Base-by-base conservation (phyloP, 2,888 invertebrate species). In the Polyploca ridens region DNA sequence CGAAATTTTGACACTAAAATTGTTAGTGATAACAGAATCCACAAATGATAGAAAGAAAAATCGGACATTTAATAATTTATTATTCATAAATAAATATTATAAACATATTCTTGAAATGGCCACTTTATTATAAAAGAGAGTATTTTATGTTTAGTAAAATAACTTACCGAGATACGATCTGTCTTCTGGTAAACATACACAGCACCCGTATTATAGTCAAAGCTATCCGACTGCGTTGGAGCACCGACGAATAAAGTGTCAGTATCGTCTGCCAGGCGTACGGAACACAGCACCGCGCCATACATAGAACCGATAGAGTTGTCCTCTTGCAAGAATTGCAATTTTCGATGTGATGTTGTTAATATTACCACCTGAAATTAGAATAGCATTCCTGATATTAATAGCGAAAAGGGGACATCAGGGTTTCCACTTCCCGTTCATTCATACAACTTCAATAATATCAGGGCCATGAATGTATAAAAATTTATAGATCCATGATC, bases 211-310 rank as follows among this genome's bases (percentile, higher is more conserved):
- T 96, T 95, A 68, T 84, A 88, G 0, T 58, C 66, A 2, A 65
- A 62, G 0, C 67, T 60, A 0, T 19, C 60, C 0, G 86, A 81
- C 57, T 84, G 88, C 13, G 87, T 81, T 0, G 96, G 96, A 0
- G 96, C 95, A 0, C 96, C 96, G 0, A 96, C 94, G 0, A 96
- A 76, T 1, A 96, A 77, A 62, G 95, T 95, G 60, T 92, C 90
- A 5, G 87, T 84, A 2, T 83, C 94, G 1, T 76, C 80, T 58
- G 89, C 90, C 0, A 96, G 69, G 66, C 91, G 93, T 0, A 83
- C 86, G 0, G 85, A 66, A 64, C 95, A 93, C 5, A 96, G 68
- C 0, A 94, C 84, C 0, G 95, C 93, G 0, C 96, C 96, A 72
- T 95, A 96, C 82, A 96, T 95, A 5, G 95, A 93, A 0, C 96